Evolutionary conservation across 2,888 invertebrate genomes (phyloP), one percentile per base, ranked within the genome.

Genomic region (Sphecodes monilicornis): DNA sequence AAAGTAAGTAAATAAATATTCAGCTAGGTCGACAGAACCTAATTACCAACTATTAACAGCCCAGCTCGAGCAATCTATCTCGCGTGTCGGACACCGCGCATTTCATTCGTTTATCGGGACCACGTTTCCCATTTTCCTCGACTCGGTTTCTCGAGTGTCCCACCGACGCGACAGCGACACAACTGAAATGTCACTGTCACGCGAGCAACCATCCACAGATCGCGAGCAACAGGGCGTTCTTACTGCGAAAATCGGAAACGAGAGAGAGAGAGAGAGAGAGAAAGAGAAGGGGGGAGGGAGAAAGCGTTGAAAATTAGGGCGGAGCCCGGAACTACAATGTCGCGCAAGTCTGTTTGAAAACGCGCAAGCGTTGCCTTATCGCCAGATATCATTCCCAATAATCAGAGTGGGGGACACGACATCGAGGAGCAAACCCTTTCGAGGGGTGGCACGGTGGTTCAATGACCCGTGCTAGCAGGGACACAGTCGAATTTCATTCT

Each of bases 1-100:
- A 78, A n/a, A 78, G 78, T 60, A 78, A 82, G 78, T 69, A 78
- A 74, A 78, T 73, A 82, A 82, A 82, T 82, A 82, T 78, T 78
- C 66, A 39, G 78, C 69, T 43, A 73, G 41, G 60, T 73, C 73
- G 73, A 50, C 79, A 54, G 57, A 70, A 64, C 79, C 74, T 75
- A 82, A 82, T 82, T 82, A 79, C 70, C 70, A 54, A 36, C 74
- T 64, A 82, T 79, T 82, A 82, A 75, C 74, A 57, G 32, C 41
- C 74, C 54, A 70, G 79, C 79, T 75, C 74, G 82, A 79, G 79
- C 79, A 79, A 82, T 75, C 79, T 79, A 82, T 79, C 82, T 79
- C 70, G 50, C 70, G 74, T 70, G 82, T 82, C 74, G 69, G 79
- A 75, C 74, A 18, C 36, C 60, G 60, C 66, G 22, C 41, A 29